Base-by-base conservation (phyloP, 2,888 invertebrate genomes). In the Aphodius sticticus region DNA sequence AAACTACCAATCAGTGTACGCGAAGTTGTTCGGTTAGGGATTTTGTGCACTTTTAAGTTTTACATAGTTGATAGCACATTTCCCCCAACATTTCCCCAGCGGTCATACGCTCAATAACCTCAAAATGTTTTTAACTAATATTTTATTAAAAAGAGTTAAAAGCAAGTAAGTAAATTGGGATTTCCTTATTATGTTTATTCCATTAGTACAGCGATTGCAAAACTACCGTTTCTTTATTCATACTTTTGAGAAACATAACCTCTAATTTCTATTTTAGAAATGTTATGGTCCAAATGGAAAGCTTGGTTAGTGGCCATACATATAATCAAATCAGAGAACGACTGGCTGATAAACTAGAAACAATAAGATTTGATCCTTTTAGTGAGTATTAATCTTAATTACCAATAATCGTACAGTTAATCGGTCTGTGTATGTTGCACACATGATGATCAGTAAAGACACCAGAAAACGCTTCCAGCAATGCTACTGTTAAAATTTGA, bases 211-310 rank as follows among this genome's bases (percentile, higher is more conserved):
- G 26, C 26, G 26, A 26, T 26, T 26, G 26, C 26, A 53, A 53
- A 53, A 53, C 12, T 53, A 53, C 9, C 12, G 7, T 53, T 53
- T 2, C 9, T 53, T 9, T 53, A 9, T 53, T 53, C 9, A 9
- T 77, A 74, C 26, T 77, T 79, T 53, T 81, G 15, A 78, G 70
- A 15, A 71, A 53, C 16, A 37, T 37, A 78, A 35, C 75, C 36
- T 36, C n/a, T 38, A 14, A 71, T 12, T 15, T 75, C 69, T 81
- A 81, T 91, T 92, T 83, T 86, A 96, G 96, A 87, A 87, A 90
- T 81, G 90, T 96, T 76, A 93, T 97, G 93, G 96, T 97, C 7
- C 85, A 94, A 83, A 91, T 96, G 91, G 93, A 96, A 88, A 96
- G 96, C 89, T 89, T 93, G 77, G 95, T 95, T 2, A 94, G 93